Evolutionary conservation across 2,888 invertebrate species (phyloP).

Genomic region (Macropis europaea): DNA sequence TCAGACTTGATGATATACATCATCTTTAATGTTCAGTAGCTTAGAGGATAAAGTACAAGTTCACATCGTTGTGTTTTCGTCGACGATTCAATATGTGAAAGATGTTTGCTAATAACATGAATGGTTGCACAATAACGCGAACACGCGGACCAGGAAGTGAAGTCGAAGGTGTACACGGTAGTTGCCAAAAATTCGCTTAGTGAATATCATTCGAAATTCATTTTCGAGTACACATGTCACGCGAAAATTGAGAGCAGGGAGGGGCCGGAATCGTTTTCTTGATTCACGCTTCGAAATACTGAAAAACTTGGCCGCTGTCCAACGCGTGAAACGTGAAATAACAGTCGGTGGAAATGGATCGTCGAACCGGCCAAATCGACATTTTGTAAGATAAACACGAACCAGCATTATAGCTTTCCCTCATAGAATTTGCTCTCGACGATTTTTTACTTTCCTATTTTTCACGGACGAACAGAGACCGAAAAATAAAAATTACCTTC

Average conservation of each 20-base stretch:
- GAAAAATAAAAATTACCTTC: too few relatives aligned
- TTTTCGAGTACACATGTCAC: constrained; percentile 35
- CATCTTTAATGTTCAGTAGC: too few relatives aligned
- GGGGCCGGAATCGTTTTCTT: constrained; percentile 28
- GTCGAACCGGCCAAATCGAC: constrained; percentile 61
- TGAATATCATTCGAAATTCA: constrained; percentile 35
- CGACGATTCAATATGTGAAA: not conserved
- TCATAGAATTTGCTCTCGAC: too few relatives aligned
- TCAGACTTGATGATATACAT: too few relatives aligned
- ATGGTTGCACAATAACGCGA: constrained; percentile 11
- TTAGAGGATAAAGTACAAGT: too few relatives aligned
- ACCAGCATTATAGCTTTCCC: not conserved
- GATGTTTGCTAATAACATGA: not conserved
- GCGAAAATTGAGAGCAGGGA: not conserved
- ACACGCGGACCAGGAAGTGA: constrained; percentile 27
- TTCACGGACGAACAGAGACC: not conserved
- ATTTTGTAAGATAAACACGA: constrained; percentile 58
- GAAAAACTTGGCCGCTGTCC: constrained; percentile 69
- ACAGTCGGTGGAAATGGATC: constrained; percentile 48
- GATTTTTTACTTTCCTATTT: not conserved
- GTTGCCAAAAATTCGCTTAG: constrained; percentile 38
- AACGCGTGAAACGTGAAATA: constrained; percentile 69
- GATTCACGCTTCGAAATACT: constrained; percentile 51
- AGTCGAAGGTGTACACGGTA: constrained; percentile 15
- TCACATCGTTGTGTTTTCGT: too few relatives aligned